A percentile compares a stretch with the other conserved stretches of the same genome.
Evolutionary conservation across 2,797 vertebrate species (phyloP).

Genomic region (Neosalanx taihuensis): DNA sequence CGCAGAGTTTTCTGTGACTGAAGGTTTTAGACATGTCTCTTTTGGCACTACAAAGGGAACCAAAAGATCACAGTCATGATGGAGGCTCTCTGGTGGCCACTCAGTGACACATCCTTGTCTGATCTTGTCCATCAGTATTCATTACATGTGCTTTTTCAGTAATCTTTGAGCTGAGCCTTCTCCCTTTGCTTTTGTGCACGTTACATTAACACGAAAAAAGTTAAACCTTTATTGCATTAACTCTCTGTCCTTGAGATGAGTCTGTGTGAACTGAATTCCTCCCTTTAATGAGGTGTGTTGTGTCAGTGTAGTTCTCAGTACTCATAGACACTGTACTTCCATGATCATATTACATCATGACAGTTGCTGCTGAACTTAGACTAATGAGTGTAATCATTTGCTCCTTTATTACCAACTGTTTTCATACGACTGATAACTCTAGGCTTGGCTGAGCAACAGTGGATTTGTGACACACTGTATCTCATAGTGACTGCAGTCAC

Average conservation of each 20-base stretch:
- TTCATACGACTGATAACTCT: background rate
- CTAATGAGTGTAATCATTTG: background rate
- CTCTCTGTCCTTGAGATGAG: constrained; percentile 3
- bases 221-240: background rate
- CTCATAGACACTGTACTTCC: background rate
- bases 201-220: background rate
- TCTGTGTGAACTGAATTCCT: background rate
- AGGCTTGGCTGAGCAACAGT: background rate
- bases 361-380: background rate
- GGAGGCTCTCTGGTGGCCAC: no score
- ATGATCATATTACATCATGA: constrained; percentile 8
- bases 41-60: background rate
- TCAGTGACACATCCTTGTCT: constrained; percentile 1
- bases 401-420: background rate
- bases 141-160: background rate
- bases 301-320: background rate
- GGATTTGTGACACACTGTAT: background rate
- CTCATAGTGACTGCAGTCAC: background rate
- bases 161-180: constrained; percentile 7
- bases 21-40: no score
- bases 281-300: background rate
- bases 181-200: background rate
- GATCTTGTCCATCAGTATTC: constrained; percentile 2
- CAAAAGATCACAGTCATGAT: background rate
- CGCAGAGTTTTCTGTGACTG: no score